Conservation (phyloP, 2,797 vertebrate species). For the Micrastur ruficollis region DNA sequence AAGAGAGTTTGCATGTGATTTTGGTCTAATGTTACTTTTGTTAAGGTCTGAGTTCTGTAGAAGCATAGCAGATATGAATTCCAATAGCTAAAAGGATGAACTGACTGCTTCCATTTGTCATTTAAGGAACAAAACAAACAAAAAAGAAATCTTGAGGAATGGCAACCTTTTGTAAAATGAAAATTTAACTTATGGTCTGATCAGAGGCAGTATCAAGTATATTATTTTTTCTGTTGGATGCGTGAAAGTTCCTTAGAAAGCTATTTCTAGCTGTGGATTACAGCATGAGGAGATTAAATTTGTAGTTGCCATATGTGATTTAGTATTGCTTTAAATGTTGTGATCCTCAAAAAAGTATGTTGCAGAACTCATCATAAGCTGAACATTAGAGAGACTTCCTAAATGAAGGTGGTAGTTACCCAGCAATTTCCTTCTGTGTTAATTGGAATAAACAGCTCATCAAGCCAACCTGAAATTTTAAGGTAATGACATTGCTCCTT, state of each 20-base stretch:
- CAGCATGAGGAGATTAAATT: background rate
- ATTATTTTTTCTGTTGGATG: background rate
- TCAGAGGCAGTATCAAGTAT: background rate
- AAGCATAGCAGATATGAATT: background rate
- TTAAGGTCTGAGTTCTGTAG: background rate
- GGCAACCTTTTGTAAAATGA: background rate
- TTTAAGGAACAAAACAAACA: background rate
- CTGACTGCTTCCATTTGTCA: background rate
- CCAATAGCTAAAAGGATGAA: background rate
- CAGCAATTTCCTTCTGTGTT: constrained; percentile 39
- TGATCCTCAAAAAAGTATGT: background rate
- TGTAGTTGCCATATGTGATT: background rate
- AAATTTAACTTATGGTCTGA: background rate
- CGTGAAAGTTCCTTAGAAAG: background rate
- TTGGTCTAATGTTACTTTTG: background rate
- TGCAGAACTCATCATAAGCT: background rate
- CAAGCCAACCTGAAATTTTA: constrained; percentile 42
- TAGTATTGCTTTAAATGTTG: background rate
- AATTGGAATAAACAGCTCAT: constrained; percentile 63
- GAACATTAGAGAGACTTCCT: background rate
- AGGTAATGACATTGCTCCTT: constrained; percentile 38
- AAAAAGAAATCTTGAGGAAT: background rate
- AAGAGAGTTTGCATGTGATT: background rate
- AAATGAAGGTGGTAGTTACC: constrained; percentile 32
- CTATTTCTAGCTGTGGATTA: background rate